Conservation (phyloP, 1,140 invertebrate genomes). For the Gryllus bimaculatus region DNA sequence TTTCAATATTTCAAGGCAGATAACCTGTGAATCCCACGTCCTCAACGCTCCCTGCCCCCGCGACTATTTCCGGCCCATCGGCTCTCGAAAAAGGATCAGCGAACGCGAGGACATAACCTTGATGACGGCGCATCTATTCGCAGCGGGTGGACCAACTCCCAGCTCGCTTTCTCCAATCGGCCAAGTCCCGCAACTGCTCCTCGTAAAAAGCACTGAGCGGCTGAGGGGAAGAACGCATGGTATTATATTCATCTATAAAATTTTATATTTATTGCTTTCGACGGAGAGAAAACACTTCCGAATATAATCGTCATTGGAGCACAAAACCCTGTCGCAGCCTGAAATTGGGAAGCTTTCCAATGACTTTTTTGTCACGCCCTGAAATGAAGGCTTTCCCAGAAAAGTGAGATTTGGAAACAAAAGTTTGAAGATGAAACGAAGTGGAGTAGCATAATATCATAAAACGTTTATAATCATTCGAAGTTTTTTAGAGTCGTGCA, state of each 20-base stretch:
- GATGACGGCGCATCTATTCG: not conserved
- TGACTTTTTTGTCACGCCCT: no score
- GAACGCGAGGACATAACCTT: not conserved
- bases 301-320: no score
- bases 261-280: not conserved
- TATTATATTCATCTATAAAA: slow-evolving; percentile 2
- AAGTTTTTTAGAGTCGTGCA: no score
- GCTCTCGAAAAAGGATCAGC: not conserved
- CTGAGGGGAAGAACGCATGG: not conserved
- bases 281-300: not conserved
- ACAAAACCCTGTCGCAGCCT: no score
- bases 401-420: no score
- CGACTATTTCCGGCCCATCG: not conserved
- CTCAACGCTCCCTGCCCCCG: not conserved
- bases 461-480: no score
- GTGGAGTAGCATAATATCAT: no score
- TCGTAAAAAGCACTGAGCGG: not conserved
- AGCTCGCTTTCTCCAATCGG: not conserved
- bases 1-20: not conserved
- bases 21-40: not conserved
- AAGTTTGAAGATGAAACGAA: no score
- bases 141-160: not conserved
- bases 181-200: not conserved
- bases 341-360: no score
- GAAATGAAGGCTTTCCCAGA: no score